Base-by-base conservation (phyloP, 2,113 vertebrate genomes). In the Phocoena phocoena region DNA sequence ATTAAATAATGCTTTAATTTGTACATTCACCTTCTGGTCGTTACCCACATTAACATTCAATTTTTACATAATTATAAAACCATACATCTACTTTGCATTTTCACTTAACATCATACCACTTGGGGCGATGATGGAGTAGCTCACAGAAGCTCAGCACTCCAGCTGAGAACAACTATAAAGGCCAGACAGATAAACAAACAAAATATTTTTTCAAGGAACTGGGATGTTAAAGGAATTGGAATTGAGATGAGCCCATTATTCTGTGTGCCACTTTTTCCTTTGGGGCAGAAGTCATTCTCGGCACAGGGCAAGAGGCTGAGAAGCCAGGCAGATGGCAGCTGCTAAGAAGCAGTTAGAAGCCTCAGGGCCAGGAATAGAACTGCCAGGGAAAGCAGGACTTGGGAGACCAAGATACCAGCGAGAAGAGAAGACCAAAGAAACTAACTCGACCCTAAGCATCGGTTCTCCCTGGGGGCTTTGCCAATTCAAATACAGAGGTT, bases 1-100 rank as follows among this genome's bases (percentile, higher is more conserved):
- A n/a, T 88, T 74, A 70, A 97, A 88, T 28, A 84, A 84, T 76
- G 63, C 41, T 80, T 79, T 88, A 44, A 95, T 90, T 84, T 76
- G 44, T 74, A 93, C 17, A 81, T 65, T 96, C 41, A 68, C 92
- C 81, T 95, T 82, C 58, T 18, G 3, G 82, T 88, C 76, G 84
- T 93, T 53, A 65, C 31, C n/a, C 26, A 62, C 79, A 60, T 70
- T 65, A 93, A 62, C 71, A 84, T 41, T 93, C 62, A n/a, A 33
- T 93, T 88, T 83, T 90, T 70, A 76, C 76, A 63, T 70, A 76
- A 87, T 90, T 80, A 80, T 58, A 68, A 73, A 96, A 62, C 36
- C 28, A 31, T 44, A 79, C 79, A 65, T 70, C 81, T 84, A 86
- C 62, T 86, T 87, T 65, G 68, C 70, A 79, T 80, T 80, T 93